Base-by-base conservation (phyloP, 1,140 invertebrate species). In the Drosophila orena region DNA sequence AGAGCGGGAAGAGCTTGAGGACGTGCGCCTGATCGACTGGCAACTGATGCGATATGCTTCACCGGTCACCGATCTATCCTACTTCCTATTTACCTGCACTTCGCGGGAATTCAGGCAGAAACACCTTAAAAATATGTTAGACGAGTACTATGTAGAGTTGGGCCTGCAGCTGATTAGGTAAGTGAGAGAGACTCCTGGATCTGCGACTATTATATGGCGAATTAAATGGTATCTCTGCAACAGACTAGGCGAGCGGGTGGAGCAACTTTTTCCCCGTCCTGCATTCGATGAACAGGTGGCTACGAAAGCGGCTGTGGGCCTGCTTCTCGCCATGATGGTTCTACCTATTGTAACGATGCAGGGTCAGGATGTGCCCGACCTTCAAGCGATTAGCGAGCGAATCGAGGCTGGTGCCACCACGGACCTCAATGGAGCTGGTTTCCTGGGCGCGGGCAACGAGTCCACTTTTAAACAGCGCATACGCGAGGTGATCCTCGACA, bases 21-120 rank as follows among this genome's bases (percentile, higher is more conserved):
- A 94, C 37, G 79, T 93, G n/a, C 79, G 92, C 8, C 70, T 94
- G 0, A 66, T 95, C 12, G 95, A 95, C 72, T 94, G 93, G 79
- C 94, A 95, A 81, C 79, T 95, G 11, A 91, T 92, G 11, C 90
- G 94, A 4, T 93, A 93, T 54, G 93, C 93, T 2, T 95, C 94
- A 3, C 94, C 94, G 4, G 93, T 94, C 2, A 93, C 93, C 2
- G 94, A 95, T 64, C 66, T 95, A 46, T 93, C 93, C 0, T 94
- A 95, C 69, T 94, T 93, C 61, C 84, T 95, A 4, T 95, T 94
- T 62, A 93, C 93, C 72, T 93, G 93, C 54, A 93, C 94, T 0
- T 93, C 94, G 22, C 81, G 92, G 53, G 65, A 92, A 7, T 91
- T 94, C 24, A 88, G 94, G 7, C 60, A 84, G 15, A 68, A 92